These are phyloP conservation scores for Coptodon bakossiorum DNA, from an alignment of 2,113 vertebrate species.

Conservation along the genomic window DNA sequence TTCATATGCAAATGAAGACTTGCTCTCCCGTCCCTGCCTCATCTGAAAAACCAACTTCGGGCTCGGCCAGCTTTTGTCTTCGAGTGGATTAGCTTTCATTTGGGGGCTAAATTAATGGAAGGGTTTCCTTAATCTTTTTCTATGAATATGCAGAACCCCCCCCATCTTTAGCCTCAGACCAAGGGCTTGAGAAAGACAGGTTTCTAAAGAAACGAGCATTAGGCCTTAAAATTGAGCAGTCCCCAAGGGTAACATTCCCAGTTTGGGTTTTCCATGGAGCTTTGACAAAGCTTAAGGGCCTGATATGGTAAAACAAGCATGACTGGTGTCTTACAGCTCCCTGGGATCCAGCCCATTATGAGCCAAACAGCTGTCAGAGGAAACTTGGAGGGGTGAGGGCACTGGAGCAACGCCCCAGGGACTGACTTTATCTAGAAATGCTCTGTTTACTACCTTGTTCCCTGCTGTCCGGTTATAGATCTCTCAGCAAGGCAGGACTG, in stretches of 20 bases:
- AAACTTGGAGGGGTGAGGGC: slow-evolving; percentile 23
- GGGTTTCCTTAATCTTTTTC: slow-evolving; percentile 51
- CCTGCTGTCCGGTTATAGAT: neutral
- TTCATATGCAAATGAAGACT: slow-evolving; percentile 64
- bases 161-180: slow-evolving; percentile 53
- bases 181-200: slow-evolving; percentile 15
- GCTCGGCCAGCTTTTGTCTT: slow-evolving; percentile 55
- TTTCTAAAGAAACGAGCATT: slow-evolving; percentile 39
- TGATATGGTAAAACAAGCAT: slow-evolving; percentile 42
- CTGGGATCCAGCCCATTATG: slow-evolving; percentile 9
- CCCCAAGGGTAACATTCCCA: slow-evolving; percentile 23
- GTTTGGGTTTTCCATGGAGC: slow-evolving; percentile 43
- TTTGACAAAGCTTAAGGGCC: slow-evolving; percentile 36
- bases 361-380: slow-evolving; percentile 53
- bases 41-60: slow-evolving; percentile 25
- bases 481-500: neutral
- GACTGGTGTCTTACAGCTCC: slow-evolving; percentile 21
- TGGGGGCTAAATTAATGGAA: slow-evolving; percentile 56
- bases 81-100: slow-evolving; percentile 63
- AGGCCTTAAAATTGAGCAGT: slow-evolving; percentile 24
- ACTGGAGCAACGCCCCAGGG: neutral
- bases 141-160: slow-evolving; percentile 62
- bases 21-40: slow-evolving; percentile 28
- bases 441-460: slow-evolving; percentile 29
- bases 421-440: slow-evolving; percentile 16